Conservation (phyloP, 2,797 vertebrate genomes). For the Naso thynnoides region DNA sequence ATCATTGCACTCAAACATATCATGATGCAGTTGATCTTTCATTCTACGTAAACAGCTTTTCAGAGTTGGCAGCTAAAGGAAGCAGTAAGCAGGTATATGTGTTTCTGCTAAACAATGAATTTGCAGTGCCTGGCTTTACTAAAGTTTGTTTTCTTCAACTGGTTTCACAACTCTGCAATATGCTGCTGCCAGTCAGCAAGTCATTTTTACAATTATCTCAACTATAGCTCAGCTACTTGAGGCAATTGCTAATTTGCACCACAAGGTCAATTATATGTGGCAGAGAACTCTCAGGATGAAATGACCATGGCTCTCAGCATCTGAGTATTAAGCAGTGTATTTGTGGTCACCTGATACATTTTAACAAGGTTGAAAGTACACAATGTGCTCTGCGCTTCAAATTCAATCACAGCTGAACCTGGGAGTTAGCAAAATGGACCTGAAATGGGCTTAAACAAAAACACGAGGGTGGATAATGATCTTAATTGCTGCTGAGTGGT, state of each 20-base stretch:
- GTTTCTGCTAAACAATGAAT: slow-evolving; percentile 12
- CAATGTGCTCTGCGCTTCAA: slow-evolving; percentile 12
- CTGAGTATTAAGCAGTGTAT: slow-evolving; percentile 15
- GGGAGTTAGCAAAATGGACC: slow-evolving; percentile 46
- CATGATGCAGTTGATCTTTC: slow-evolving; percentile 7
- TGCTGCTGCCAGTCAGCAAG: background rate
- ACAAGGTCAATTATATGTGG: slow-evolving; percentile 35
- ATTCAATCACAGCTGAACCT: slow-evolving; percentile 47
- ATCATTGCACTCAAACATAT: slow-evolving; percentile 8
- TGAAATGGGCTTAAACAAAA: slow-evolving; percentile 61
- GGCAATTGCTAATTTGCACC: slow-evolving; percentile 30
- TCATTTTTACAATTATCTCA: slow-evolving; percentile 5
- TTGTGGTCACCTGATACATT: slow-evolving; percentile 24
- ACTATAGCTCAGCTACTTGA: slow-evolving; percentile 19
- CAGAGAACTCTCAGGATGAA: slow-evolving; percentile 39
- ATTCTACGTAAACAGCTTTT: background rate
- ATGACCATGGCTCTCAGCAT: slow-evolving; percentile 21
- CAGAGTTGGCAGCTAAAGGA: background rate
- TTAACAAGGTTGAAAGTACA: slow-evolving; percentile 31
- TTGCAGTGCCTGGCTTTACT: background rate
- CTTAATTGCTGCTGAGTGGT: slow-evolving; percentile 73
- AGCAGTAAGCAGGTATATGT: background rate
- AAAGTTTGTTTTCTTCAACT: background rate
- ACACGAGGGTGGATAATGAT: slow-evolving; percentile 70
- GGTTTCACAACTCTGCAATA: background rate